phyloP scores from a whole-genome alignment of 2,113 vertebrate genomes.

The Lagopus muta region DNA sequence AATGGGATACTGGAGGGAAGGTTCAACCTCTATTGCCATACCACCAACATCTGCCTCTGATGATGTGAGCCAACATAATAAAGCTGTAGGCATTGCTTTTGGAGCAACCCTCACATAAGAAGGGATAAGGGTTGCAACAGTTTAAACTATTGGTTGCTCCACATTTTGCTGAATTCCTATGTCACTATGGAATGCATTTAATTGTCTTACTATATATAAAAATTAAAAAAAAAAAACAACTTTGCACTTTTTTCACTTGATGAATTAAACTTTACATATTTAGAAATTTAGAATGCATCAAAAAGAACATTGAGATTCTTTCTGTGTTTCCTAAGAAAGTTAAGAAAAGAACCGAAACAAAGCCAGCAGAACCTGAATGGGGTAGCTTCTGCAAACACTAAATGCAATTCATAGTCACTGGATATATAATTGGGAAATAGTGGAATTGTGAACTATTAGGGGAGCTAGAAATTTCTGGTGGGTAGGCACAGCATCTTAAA shows the following conservation, averaged over 20 bases:
- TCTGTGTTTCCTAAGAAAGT: neutral
- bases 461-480: conserved; percentile 50
- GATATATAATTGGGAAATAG: neutral
- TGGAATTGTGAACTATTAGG: conserved; percentile 24
- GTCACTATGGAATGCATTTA: neutral
- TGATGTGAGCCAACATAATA: neutral
- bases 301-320: neutral
- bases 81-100: neutral
- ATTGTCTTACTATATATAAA: neutral
- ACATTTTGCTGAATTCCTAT: neutral
- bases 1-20: too few relatives aligned
- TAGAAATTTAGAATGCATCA: neutral
- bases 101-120: neutral
- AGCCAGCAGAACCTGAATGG: neutral
- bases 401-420: neutral
- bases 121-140: neutral
- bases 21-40: too few relatives aligned
- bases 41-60: neutral
- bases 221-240: neutral
- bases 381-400: neutral
- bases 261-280: neutral
- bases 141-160: neutral
- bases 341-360: neutral
- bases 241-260: neutral
- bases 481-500: conserved; percentile 31